Conservation (phyloP, 2,113 vertebrate species). For the Climacteris rufus region DNA sequence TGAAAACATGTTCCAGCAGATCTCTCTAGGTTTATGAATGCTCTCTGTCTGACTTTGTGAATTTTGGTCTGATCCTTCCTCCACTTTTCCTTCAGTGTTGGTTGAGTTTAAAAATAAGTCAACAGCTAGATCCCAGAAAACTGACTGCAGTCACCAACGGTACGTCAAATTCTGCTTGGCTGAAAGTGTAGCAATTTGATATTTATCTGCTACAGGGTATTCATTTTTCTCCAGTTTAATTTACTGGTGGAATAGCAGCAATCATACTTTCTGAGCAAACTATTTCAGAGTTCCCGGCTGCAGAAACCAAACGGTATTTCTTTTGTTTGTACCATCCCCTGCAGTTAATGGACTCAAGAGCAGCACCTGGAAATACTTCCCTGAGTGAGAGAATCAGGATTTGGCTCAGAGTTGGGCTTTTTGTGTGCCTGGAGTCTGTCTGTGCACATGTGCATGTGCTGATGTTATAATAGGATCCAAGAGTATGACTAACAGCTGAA, state of each 20-base stretch:
- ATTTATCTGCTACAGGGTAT: not conserved
- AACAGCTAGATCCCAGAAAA: not conserved
- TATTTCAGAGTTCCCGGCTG: not conserved
- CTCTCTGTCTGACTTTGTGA: not conserved
- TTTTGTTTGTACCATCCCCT: not conserved
- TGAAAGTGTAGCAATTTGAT: not conserved
- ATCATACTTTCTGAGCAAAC: not conserved
- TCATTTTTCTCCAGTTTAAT: not conserved
- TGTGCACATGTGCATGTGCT: constrained; percentile 22
- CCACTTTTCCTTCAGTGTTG: not conserved
- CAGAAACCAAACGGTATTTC: not conserved
- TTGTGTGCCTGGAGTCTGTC: constrained; percentile 1
- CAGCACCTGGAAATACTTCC: constrained; percentile 52
- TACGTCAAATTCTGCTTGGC: not conserved
- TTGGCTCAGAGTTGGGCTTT: constrained; percentile 11
- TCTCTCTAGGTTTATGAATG: not conserved
- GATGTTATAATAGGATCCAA: constrained; percentile 20
- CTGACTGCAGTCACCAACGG: not conserved
- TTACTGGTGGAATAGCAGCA: not conserved
- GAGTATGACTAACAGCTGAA: constrained; percentile 23
- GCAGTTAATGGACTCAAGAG: not conserved
- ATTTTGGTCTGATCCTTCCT: not conserved
- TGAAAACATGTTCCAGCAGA: not conserved
- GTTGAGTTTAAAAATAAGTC: not conserved
- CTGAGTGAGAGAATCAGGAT: constrained; percentile 8